phyloP scores from a whole-genome alignment of 2,113 vertebrate species.

The Sinosuthora webbiana region DNA sequence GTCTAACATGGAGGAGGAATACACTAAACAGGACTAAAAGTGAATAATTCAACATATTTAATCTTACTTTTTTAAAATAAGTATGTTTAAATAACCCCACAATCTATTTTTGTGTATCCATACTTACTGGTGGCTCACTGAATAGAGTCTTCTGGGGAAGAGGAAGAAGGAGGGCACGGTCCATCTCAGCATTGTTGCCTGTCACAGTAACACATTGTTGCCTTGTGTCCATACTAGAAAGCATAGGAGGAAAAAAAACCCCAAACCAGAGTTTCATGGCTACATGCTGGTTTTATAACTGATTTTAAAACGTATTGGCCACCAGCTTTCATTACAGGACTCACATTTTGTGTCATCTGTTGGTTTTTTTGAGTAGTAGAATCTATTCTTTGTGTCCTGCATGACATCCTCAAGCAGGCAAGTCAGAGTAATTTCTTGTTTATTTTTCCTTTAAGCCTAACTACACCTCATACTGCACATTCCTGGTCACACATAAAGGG shows the following conservation, averaged over 20 bases:
- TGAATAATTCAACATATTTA: background rate
- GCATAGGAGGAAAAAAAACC: accelerated
- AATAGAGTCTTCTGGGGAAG: background rate
- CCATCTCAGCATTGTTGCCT: background rate
- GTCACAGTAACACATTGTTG: background rate
- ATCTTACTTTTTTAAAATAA: background rate
- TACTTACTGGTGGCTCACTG: background rate
- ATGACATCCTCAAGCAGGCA: background rate
- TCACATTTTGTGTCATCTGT: background rate
- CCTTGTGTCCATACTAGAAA: background rate
- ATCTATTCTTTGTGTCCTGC: background rate
- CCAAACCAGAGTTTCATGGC: background rate
- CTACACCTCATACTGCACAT: accelerated
- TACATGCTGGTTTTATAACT: background rate
- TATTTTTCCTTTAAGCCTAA: background rate
- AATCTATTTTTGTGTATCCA: background rate
- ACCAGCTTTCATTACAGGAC: background rate
- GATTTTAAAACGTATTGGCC: background rate
- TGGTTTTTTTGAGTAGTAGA: background rate
- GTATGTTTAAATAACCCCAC: background rate
- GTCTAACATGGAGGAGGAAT: background rate
- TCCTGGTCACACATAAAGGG: too few species aligned
- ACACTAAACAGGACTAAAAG: background rate
- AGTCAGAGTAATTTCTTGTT: background rate
- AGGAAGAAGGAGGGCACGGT: background rate